phyloP scores from a whole-genome alignment of 1,140 invertebrate genomes.

The Trinorchestia longiramus region DNA sequence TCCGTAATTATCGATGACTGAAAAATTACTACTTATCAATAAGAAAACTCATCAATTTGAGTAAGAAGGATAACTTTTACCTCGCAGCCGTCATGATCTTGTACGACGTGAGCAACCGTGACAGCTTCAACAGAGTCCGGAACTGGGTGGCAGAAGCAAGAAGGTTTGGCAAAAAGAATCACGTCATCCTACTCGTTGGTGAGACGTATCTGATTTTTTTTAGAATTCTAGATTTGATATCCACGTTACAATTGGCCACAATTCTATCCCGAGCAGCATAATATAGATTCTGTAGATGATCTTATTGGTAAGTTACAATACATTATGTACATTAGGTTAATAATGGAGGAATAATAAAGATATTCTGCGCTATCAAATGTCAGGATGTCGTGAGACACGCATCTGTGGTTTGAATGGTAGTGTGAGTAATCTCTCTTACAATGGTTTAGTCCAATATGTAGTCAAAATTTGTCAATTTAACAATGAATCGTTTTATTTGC shows the following conservation, averaged over 20 bases:
- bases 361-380: too few relatives aligned
- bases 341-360: too few relatives aligned
- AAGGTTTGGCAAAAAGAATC: slow-evolving; percentile 74
- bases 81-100: slow-evolving; percentile 73
- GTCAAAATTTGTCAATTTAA: too few relatives aligned
- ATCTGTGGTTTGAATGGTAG: too few relatives aligned
- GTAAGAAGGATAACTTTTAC: background rate
- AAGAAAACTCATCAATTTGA: background rate
- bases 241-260: background rate
- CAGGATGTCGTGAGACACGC: too few relatives aligned
- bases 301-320: too few relatives aligned
- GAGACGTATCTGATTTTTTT: slow-evolving; percentile 64
- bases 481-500: too few relatives aligned
- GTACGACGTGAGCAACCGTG: slow-evolving; percentile 74
- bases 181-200: slow-evolving; percentile 74
- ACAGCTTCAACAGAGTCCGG: slow-evolving; percentile 74
- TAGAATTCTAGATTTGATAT: background rate
- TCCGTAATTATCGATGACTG: too few relatives aligned
- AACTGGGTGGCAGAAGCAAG: slow-evolving; percentile 74
- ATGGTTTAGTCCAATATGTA: too few relatives aligned
- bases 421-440: too few relatives aligned
- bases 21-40: background rate
- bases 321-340: too few relatives aligned
- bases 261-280: background rate
- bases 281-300: background rate